phyloP scores from a whole-genome alignment of 2,113 vertebrate species.

The Globicephala melas region DNA sequence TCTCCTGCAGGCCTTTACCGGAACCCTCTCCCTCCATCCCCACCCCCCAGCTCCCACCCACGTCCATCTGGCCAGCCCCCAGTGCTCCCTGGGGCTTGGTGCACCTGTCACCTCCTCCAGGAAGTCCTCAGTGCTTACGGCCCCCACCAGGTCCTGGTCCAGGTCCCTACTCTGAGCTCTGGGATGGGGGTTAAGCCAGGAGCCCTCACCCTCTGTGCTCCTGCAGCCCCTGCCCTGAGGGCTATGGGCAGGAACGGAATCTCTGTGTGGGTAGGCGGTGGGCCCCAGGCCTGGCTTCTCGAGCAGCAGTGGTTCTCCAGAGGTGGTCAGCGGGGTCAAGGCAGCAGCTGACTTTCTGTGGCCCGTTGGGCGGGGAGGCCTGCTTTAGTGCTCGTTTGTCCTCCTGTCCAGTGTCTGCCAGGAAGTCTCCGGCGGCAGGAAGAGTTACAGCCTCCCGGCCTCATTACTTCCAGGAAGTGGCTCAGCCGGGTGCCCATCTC shows the following conservation, averaged over 20 bases:
- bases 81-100: background rate
- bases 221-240: background rate
- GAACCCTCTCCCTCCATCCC: background rate
- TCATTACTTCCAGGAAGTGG: background rate
- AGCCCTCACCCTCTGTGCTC: background rate
- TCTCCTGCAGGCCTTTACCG: background rate
- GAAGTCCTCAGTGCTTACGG: background rate
- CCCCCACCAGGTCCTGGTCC: background rate
- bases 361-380: fast-evolving
- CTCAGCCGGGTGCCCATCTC: fast-evolving
- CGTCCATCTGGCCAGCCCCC: too few relatives aligned
- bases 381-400: background rate
- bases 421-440: background rate
- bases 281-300: background rate
- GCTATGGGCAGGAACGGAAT: background rate
- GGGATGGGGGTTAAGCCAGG: background rate
- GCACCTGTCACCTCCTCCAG: background rate
- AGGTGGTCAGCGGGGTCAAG: background rate
- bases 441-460: background rate
- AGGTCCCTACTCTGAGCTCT: background rate
- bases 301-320: background rate
- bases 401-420: fast-evolving
- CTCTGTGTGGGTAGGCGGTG: fast-evolving
- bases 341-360: background rate
- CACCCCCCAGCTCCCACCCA: too few relatives aligned